Evolutionary conservation across 2,113 vertebrate species (phyloP).

Genomic region (Siniperca knerii): DNA sequence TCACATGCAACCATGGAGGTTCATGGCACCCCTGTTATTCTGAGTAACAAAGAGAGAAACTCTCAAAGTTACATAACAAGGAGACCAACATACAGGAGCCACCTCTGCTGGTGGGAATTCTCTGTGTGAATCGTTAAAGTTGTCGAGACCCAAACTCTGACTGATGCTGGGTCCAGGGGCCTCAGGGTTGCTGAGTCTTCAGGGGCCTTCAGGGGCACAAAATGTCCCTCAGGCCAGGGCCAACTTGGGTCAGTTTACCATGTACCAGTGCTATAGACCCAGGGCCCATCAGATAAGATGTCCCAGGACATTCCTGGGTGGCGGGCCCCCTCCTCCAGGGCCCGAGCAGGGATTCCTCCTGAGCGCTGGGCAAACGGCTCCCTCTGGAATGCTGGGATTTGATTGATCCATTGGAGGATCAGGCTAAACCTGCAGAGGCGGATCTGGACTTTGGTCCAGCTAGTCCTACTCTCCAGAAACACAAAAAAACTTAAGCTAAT

Average conservation of each 20-base stretch:
- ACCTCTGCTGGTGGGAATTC: conserved; percentile 29
- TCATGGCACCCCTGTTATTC: background rate
- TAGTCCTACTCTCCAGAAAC: conserved; percentile 1
- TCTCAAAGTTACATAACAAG: background rate
- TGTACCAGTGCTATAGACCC: conserved; percentile 23
- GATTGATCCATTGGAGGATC: conserved; percentile 58
- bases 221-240: conserved; percentile 41
- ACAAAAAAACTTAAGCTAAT: conserved; percentile 26
- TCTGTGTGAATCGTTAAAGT: conserved; percentile 18
- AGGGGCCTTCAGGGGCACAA: conserved; percentile 28
- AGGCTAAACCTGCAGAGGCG: conserved; percentile 45
- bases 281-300: conserved; percentile 77
- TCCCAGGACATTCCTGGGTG: conserved; percentile 75
- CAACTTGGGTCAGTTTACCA: conserved; percentile 58
- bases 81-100: conserved; percentile 14
- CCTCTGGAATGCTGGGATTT: conserved; percentile 67
- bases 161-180: conserved; percentile 15
- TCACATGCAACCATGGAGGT: background rate
- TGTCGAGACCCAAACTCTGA: conserved; percentile 24
- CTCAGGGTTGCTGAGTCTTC: conserved; percentile 3
- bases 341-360: conserved; percentile 47
- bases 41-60: background rate
- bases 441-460: conserved; percentile 24
- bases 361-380: conserved; percentile 46
- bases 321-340: conserved; percentile 50